Conservation (phyloP, 2,113 vertebrate genomes). For the Axis porcinus region DNA sequence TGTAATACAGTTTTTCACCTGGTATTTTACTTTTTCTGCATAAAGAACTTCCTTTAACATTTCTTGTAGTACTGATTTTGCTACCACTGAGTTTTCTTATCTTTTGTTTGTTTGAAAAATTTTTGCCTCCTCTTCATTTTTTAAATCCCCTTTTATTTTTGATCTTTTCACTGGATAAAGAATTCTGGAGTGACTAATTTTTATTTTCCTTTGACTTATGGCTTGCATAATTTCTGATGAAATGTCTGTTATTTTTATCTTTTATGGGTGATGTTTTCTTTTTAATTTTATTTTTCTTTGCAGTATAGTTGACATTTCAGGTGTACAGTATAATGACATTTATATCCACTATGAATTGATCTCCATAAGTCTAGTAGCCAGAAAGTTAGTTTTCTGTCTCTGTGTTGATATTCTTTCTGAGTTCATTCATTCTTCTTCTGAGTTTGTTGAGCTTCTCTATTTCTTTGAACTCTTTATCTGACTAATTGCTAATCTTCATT, state of each 20-base stretch:
- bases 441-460: background rate
- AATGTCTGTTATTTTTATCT: background rate
- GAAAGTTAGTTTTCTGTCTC: background rate
- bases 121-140: background rate
- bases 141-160: background rate
- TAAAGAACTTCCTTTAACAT: background rate
- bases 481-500: background rate
- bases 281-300: background rate
- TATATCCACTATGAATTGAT: background rate
- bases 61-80: background rate
- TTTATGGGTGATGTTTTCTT: background rate
- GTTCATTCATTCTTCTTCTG: background rate
- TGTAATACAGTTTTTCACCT: background rate
- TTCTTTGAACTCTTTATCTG: background rate
- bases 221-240: background rate
- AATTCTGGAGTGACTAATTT: background rate
- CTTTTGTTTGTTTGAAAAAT: background rate
- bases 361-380: background rate
- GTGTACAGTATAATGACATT: background rate
- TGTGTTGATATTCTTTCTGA: background rate
- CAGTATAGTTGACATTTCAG: background rate
- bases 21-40: background rate
- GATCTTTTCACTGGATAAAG: background rate
- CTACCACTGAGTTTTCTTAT: background rate
- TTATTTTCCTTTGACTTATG: background rate